Evolutionary conservation across 2,888 invertebrate species (phyloP).

Genomic region (Drosophila gaucha): DNA sequence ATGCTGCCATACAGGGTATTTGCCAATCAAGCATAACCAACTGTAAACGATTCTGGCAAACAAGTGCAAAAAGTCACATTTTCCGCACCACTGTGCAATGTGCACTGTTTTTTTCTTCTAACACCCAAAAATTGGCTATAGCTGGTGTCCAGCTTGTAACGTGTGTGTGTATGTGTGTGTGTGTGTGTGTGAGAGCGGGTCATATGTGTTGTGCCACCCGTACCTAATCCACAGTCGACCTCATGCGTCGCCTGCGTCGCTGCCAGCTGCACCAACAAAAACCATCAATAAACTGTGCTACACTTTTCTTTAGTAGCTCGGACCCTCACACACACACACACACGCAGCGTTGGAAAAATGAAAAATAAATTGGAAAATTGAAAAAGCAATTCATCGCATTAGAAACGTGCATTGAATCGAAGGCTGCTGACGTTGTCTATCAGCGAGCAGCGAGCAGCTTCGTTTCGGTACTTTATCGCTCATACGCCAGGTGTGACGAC

Average conservation of each 20-base stretch:
- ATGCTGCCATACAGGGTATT: constrained; percentile 21
- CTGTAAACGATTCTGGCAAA: background rate
- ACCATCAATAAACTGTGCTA: constrained; percentile 58
- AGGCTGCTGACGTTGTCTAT: constrained; percentile 40
- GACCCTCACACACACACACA: constrained; percentile 11
- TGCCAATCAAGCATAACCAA: background rate
- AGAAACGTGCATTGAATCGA: constrained; percentile 70
- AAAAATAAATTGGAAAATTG: constrained; percentile 79
- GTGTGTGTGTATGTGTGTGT: background rate
- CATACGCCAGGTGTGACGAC: constrained; percentile 56
- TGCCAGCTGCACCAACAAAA: constrained; percentile 47
- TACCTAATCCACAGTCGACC: constrained; percentile 7
- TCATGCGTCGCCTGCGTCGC: constrained; percentile 23
- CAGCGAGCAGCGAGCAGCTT: constrained; percentile 13
- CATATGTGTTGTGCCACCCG: background rate
- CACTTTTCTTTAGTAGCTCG: constrained; percentile 26
- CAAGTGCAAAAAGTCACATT: constrained; percentile 7
- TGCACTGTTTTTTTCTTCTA: background rate
- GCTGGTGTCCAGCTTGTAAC: background rate
- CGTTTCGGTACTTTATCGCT: constrained; percentile 42
- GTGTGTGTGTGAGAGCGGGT: constrained; percentile 1
- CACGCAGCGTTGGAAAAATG: constrained; percentile 49
- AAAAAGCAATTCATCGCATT: constrained; percentile 78
- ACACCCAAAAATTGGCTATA: constrained; percentile 2
- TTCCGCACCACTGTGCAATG: constrained; percentile 23